These are phyloP conservation scores for Leptopterna dolabrata DNA, from an alignment of 2,888 invertebrate genomes.

Conservation along the genomic window DNA sequence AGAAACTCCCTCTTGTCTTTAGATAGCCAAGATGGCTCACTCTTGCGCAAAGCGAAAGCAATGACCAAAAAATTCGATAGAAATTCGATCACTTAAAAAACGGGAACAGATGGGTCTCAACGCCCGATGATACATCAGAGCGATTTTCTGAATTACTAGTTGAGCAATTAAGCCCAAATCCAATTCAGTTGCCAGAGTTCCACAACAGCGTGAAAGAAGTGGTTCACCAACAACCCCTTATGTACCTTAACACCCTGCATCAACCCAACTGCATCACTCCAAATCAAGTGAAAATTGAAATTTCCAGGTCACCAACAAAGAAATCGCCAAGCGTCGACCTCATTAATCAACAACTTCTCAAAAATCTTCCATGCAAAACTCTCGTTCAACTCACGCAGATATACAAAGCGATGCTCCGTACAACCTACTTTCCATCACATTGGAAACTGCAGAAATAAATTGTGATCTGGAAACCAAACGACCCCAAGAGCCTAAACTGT, in stretches of 20 bases:
- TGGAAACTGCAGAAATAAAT: background rate
- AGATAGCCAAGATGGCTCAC: background rate
- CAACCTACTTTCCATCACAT: no score
- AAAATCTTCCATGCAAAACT: background rate
- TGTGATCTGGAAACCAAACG: background rate
- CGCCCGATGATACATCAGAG: background rate
- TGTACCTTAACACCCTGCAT: background rate
- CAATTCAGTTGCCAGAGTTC: background rate
- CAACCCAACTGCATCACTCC: background rate
- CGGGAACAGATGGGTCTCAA: background rate
- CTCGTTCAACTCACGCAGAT: background rate
- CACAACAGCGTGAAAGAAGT: background rate
- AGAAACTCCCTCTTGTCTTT: no score
- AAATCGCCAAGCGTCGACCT: constrained; percentile 34
- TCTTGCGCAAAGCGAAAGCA: background rate
- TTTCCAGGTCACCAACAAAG: background rate
- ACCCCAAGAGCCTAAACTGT: no score
- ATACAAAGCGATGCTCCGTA: background rate
- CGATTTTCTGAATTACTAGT: background rate
- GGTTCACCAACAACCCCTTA: no score
- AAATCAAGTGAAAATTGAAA: constrained; percentile 14
- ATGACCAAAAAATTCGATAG: background rate
- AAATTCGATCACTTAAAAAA: background rate
- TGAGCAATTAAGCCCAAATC: background rate
- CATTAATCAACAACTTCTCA: no score